Evolutionary conservation across 2,797 vertebrate genomes (phyloP).

Genomic region (Macroramphosus scolopax): DNA sequence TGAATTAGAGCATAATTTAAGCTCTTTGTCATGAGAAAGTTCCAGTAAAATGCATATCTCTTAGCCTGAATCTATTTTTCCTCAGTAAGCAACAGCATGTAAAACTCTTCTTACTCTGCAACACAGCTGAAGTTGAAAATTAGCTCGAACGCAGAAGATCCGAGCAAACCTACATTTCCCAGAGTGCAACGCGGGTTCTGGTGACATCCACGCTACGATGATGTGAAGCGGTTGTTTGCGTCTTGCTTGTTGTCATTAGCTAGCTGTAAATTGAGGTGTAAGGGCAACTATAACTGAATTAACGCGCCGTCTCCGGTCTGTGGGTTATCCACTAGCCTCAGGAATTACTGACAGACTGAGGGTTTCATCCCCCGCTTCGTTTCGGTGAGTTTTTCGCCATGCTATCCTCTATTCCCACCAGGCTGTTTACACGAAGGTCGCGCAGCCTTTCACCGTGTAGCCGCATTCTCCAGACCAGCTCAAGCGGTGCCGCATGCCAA

Average conservation of each 20-base stretch:
- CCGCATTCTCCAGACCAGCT: conserved; percentile 71
- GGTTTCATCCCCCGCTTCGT: background rate
- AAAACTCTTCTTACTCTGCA: too few species aligned
- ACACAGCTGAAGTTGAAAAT: too few species aligned
- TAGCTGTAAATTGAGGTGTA: conserved; percentile 13
- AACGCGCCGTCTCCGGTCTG: background rate
- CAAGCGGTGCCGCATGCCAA: conserved; percentile 31
- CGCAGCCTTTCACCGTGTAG: conserved; percentile 76
- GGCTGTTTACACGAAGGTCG: conserved; percentile 76
- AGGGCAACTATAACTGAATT: too few species aligned
- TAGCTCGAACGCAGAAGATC: background rate
- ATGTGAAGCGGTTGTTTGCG: conserved; percentile 57
- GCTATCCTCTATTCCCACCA: conserved; percentile 75
- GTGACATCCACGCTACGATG: conserved; percentile 43
- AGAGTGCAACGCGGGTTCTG: conserved; percentile 42
- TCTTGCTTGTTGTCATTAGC: conserved; percentile 14
- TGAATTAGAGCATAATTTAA: too few species aligned
- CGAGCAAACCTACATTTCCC: conserved; percentile 67
- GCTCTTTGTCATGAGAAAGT: too few species aligned
- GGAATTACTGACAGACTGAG: background rate
- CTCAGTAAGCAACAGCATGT: too few species aligned
- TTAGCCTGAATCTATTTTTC: too few species aligned
- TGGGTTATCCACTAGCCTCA: background rate
- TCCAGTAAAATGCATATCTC: too few species aligned
- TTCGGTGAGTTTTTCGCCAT: conserved; percentile 57